Evolutionary conservation across 2,797 vertebrate species (phyloP).

Genomic region (Lemur catta): DNA sequence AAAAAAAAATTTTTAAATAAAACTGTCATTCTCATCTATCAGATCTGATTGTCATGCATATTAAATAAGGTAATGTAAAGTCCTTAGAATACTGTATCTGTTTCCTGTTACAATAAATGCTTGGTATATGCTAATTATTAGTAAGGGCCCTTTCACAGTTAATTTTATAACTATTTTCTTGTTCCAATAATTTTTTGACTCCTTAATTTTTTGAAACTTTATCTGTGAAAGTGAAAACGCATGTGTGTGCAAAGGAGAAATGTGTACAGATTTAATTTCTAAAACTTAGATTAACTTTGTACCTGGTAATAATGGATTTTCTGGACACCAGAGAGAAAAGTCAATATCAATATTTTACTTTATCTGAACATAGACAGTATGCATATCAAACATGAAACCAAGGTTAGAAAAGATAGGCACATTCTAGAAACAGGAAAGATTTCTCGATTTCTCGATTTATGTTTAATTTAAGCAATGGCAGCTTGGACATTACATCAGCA

Average conservation of each 20-base stretch:
- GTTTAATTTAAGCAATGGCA: not conserved
- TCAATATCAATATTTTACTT: not conserved
- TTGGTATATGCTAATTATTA: not conserved
- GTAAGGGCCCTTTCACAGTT: not conserved
- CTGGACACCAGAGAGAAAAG: not conserved
- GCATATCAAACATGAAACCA: not conserved
- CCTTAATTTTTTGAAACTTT: not conserved
- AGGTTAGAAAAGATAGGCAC: not conserved
- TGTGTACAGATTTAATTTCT: not conserved
- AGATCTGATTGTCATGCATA: not conserved
- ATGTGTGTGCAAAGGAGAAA: not conserved
- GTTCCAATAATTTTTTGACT: slow-evolving; percentile 8
- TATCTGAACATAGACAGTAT: not conserved
- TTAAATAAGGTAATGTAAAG: not conserved
- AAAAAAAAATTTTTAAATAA: not conserved
- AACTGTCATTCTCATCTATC: not conserved
- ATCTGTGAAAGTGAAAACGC: not conserved
- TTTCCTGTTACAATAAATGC: not conserved
- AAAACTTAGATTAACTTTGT: not conserved
- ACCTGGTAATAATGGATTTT: not conserved
- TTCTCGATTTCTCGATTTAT: not conserved
- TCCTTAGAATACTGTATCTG: not conserved
- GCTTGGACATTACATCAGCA: not conserved
- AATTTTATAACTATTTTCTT: not conserved
- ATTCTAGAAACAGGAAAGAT: not conserved